Conservation (phyloP, 2,888 invertebrate species). For the Scaeva pyrastri region DNA sequence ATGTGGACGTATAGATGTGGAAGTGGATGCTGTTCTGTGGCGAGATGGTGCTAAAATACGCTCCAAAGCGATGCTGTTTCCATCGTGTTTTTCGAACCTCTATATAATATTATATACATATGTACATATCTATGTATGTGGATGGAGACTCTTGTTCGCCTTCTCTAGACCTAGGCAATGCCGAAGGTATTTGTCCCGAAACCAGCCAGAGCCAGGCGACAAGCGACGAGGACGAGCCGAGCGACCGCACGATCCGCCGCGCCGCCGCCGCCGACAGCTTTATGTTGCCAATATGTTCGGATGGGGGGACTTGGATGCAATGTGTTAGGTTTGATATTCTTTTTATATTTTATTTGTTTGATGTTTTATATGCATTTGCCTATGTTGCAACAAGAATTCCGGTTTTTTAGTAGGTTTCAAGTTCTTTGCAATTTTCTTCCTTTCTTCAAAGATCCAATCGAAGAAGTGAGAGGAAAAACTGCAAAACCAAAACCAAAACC, state of each 20-base stretch:
- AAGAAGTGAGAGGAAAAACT: constrained; percentile 39
- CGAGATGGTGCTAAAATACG: constrained; percentile 71
- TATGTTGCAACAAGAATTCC: constrained; percentile 65
- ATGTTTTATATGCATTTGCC: constrained; percentile 43
- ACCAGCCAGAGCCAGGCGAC: constrained; percentile 46
- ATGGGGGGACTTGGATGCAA: not conserved
- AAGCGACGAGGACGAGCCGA: constrained; percentile 18
- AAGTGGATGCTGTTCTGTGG: constrained; percentile 34
- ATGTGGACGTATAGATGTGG: not conserved
- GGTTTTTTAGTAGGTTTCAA: constrained; percentile 75
- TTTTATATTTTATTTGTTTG: not conserved
- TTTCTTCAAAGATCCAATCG: constrained; percentile 21
- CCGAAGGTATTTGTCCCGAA: constrained; percentile 68
- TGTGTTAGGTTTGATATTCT: not conserved
- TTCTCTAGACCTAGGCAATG: constrained; percentile 48
- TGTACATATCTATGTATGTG: not conserved
- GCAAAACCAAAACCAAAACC: no score
- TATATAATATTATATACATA: not conserved
- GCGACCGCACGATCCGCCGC: constrained; percentile 31
- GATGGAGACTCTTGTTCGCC: constrained; percentile 28
- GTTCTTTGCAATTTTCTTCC: constrained; percentile 70
- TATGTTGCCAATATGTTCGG: constrained; percentile 49
- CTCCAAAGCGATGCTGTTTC: constrained; percentile 51
- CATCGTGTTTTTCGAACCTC: constrained; percentile 24
- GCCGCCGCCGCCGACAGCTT: constrained; percentile 48